These are phyloP conservation scores for Agrochola litura DNA, from an alignment of 2,888 invertebrate genomes.

Conservation along the genomic window DNA sequence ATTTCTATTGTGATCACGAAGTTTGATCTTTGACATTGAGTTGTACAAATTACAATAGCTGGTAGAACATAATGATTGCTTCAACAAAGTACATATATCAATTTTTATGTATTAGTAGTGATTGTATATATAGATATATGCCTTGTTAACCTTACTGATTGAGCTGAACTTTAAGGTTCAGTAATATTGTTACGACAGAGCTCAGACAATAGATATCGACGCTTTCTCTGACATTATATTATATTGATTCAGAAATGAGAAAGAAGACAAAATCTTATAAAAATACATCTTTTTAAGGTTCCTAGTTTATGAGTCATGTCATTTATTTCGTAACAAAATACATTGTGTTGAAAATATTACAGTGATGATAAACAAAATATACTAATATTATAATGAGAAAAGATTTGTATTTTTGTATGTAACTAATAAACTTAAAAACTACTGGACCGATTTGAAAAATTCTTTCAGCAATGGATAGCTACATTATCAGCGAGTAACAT, in stretches of 20 bases:
- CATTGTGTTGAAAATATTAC: too few species aligned
- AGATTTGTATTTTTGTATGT: too few species aligned
- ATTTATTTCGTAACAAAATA: too few species aligned
- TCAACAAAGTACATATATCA: conserved; percentile 10
- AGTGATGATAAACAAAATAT: too few species aligned
- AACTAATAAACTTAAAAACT: too few species aligned
- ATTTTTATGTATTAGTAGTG: too few species aligned
- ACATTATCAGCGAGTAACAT: too few species aligned
- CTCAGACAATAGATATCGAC: background rate
- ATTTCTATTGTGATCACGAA: conserved; percentile 19
- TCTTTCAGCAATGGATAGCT: too few species aligned
- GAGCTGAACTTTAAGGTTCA: conserved; percentile 17
- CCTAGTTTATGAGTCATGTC: too few species aligned
- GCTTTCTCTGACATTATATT: background rate
- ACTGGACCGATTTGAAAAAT: too few species aligned
- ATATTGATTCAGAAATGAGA: background rate
- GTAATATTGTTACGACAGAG: background rate
- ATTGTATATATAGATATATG: background rate
- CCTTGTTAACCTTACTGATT: conserved; percentile 41
- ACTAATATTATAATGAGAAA: too few species aligned
- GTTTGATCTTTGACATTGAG: conserved; percentile 52
- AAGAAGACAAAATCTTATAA: background rate
- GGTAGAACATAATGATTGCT: conserved; percentile 25
- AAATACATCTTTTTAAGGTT: too few species aligned
- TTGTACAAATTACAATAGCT: conserved; percentile 12